Evolutionary conservation across 2,888 invertebrate species (phyloP).

Genomic region (Nomada fabriciana): DNA sequence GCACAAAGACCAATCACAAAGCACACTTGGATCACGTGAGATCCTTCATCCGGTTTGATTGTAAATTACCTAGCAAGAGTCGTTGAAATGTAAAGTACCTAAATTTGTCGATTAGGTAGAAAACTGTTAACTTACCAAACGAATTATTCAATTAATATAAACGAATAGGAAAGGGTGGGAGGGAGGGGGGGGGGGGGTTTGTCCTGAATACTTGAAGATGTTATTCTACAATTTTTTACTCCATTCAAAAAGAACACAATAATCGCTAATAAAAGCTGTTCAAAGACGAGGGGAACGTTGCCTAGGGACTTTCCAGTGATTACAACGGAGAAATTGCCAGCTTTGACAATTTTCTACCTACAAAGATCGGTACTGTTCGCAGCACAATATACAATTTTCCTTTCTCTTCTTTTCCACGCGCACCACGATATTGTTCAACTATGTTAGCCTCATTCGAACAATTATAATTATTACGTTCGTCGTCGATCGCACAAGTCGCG

Average conservation of each 20-base stretch:
- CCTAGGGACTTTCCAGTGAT: too few species aligned
- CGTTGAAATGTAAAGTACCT: background rate
- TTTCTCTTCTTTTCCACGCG: background rate
- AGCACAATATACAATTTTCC: conserved; percentile 15
- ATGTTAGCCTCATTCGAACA: conserved; percentile 29
- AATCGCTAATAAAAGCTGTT: too few species aligned
- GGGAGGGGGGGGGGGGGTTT: too few species aligned
- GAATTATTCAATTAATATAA: background rate
- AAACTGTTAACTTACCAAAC: conserved; percentile 2
- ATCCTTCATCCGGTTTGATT: conserved; percentile 30
- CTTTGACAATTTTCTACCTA: conserved; percentile 23
- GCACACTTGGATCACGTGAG: conserved; percentile 30
- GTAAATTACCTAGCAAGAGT: conserved; percentile 4
- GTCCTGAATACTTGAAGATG: too few species aligned
- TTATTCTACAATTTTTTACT: too few species aligned
- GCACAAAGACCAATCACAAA: conserved; percentile 55
- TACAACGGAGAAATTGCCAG: too few species aligned
- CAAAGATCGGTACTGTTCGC: conserved; percentile 1
- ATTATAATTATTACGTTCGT: conserved; percentile 32
- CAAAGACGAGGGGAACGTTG: too few species aligned
- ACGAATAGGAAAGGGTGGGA: background rate
- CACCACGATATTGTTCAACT: conserved; percentile 9
- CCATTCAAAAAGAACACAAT: too few species aligned
- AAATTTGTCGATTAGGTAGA: conserved; percentile 1
- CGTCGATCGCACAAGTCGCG: conserved; percentile 35